Base-by-base conservation (phyloP, 2,113 vertebrate genomes). In the Rhagologus leucostigma region DNA sequence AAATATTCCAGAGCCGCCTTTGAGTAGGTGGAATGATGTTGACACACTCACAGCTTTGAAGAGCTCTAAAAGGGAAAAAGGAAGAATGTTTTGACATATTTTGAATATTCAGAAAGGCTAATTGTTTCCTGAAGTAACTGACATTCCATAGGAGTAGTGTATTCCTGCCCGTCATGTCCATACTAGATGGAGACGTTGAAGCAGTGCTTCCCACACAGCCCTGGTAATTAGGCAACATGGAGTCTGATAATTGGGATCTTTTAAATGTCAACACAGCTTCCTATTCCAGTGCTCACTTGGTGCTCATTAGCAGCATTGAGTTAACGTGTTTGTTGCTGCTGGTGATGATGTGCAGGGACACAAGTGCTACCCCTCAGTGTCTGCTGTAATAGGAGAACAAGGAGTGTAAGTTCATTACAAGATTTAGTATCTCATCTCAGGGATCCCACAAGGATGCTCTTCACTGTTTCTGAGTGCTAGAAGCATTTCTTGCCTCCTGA, bases 121-220 rank as follows among this genome's bases (percentile, higher is more conserved):
- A 97, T 94, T 96, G 90, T 96, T 97, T 96, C 96, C 96, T 90
- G 80, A 91, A 84, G 83, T 95, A 96, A 90, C 90, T 95, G 93
- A 95, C 95, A 97, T 96, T 96, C 95, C 96, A 89, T 9, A 86
- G 55, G 79, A 85, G 57, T 81, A 89, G 85, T 68, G 85, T 95
- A 95, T 96, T 94, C 60, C 83, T 94, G 83, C 69, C 2, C 1
- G 37, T 96, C 93, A 50, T 96, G 96, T 68, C 95, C 90, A 44
- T 95, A 96, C 95, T 96, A 75, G 96, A 95, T 49, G 89, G 90
- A 96, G 82, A 86, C 4, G 13, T 42, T 49, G 91, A 76, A 91
- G 87, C 35, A 75, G 56, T 16, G 32, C 85, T 94, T 95, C 96
- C 96, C 93, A 94, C 92, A 96, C 76, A 90, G 11, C 41, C n/a